These are phyloP conservation scores for Pristionchus mayeri DNA, from an alignment of 2,888 invertebrate species.

Conservation along the genomic window DNA sequence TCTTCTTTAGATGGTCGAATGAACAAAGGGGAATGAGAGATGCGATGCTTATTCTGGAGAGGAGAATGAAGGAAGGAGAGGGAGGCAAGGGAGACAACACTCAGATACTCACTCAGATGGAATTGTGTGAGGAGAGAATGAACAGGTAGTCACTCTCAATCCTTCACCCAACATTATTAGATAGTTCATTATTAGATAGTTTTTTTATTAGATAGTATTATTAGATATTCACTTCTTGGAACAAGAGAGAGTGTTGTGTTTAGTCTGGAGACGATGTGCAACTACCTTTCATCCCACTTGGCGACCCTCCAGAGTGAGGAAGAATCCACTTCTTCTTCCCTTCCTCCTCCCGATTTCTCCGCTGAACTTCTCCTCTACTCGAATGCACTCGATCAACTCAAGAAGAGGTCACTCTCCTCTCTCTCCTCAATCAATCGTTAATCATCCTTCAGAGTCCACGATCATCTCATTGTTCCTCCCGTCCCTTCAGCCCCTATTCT, in stretches of 20 bases:
- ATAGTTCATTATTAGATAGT: no score
- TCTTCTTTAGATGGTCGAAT: background rate
- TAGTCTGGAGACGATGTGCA: conserved; percentile 67
- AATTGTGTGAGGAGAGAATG: conserved; percentile 67
- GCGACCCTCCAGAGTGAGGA: conserved; percentile 56
- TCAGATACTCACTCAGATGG: conserved; percentile 61
- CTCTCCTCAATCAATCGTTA: background rate
- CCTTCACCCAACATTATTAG: no score
- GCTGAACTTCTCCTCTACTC: conserved; percentile 62
- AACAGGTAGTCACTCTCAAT: no score
- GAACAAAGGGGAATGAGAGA: conserved; percentile 30
- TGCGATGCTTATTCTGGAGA: conserved; percentile 54
- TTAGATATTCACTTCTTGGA: no score
- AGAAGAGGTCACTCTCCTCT: conserved; percentile 51
- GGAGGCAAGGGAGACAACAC: conserved; percentile 56
- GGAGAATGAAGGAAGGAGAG: conserved; percentile 55
- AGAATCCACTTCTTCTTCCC: background rate
- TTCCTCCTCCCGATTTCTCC: conserved; percentile 59
- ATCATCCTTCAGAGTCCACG: conserved; percentile 24
- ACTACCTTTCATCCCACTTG: conserved; percentile 61
- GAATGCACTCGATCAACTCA: conserved; percentile 61
- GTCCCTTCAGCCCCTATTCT: conserved; percentile 14
- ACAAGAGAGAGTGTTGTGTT: background rate
- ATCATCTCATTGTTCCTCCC: conserved; percentile 19
- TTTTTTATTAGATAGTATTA: no score